phyloP scores from a whole-genome alignment of 2,113 vertebrate genomes.

The Gambusia holbrooki region DNA sequence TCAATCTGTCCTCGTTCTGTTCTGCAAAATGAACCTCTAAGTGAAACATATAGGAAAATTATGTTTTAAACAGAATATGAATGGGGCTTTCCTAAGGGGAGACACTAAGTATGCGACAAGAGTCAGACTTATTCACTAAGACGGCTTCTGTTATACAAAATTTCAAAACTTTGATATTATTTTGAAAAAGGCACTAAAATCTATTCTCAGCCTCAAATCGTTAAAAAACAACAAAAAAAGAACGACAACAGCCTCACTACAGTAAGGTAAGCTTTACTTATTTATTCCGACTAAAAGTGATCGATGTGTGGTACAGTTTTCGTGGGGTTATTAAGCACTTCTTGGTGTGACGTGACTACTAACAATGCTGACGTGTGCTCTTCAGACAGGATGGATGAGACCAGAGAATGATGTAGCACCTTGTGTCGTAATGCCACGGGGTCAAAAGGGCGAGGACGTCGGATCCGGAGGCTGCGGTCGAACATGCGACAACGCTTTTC shows the following conservation, averaged over 20 bases:
- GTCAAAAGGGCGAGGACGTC: conserved; percentile 35
- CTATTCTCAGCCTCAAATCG: background rate
- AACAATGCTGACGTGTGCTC: conserved; percentile 43
- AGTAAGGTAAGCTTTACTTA: conserved; percentile 39
- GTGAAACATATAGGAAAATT: too few relatives aligned
- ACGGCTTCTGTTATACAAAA: too few relatives aligned
- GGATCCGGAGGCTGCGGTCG: conserved; percentile 46
- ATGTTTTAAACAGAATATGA: too few relatives aligned
- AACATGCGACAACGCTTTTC: conserved; percentile 61
- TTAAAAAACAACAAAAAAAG: too few relatives aligned
- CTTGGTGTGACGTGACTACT: conserved; percentile 61
- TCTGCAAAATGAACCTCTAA: too few relatives aligned
- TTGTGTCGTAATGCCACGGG: conserved; percentile 59
- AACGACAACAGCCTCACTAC: conserved; percentile 29
- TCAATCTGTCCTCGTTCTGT: too few relatives aligned
- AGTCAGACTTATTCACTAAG: too few relatives aligned
- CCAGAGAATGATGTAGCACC: conserved; percentile 77
- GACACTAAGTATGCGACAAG: too few relatives aligned
- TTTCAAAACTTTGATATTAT: background rate
- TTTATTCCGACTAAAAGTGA: conserved; percentile 78
- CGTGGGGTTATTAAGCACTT: conserved; percentile 71
- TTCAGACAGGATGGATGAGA: conserved; percentile 56
- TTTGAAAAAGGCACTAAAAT: background rate
- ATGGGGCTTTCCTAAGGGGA: too few relatives aligned
- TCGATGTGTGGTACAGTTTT: conserved; percentile 64